Evolutionary conservation across 2,888 invertebrate genomes (phyloP), one percentile per base, ranked within the genome.

Genomic region (Amphimallon solstitiale): DNA sequence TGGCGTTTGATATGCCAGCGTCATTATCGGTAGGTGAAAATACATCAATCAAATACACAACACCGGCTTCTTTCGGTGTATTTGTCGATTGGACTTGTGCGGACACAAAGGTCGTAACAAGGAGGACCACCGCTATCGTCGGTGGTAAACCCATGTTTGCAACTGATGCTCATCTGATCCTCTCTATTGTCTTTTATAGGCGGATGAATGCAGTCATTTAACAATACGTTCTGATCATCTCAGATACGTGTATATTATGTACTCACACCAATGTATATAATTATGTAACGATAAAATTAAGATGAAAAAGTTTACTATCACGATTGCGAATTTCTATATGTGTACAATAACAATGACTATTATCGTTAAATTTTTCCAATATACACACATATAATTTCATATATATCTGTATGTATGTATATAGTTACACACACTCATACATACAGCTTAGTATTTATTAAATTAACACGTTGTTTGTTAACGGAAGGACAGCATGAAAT

Each of bases 11-110:
- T 34, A 68, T 63, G n/a, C 66, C 70, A 5, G 40, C 68, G 14
- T 71, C 71, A 29, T 34, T 29, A 35, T 52, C 34, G 19, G 62
- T 52, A 1, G 67, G 40, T 35, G 56, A 56, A 5, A 71, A 51
- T 37, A 71, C 61, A 59, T 72, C 74, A 48, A 79, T 74, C 9
- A 76, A 69, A 63, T 78, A 78, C 60, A 79, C 75, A 40, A 77
- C 77, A 68, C 74, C 75, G 43, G 68, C 67, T 1, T 71, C 67
- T 60, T 63, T 69, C 15, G 66, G 67, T 40, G 43, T 14, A 40
- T 34, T 34, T 9, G 45, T 15, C 21, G 29, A 46, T 54, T 40
- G 35, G 14, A 59, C 54, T 51, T 59, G 37, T 7, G 56, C 63
- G 46, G 23, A 35, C 23, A 59, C 46, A 17, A 45, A 46, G 19